These are phyloP conservation scores for Sparidentex hasta DNA, from an alignment of 2,797 vertebrate species.

Conservation along the genomic window DNA sequence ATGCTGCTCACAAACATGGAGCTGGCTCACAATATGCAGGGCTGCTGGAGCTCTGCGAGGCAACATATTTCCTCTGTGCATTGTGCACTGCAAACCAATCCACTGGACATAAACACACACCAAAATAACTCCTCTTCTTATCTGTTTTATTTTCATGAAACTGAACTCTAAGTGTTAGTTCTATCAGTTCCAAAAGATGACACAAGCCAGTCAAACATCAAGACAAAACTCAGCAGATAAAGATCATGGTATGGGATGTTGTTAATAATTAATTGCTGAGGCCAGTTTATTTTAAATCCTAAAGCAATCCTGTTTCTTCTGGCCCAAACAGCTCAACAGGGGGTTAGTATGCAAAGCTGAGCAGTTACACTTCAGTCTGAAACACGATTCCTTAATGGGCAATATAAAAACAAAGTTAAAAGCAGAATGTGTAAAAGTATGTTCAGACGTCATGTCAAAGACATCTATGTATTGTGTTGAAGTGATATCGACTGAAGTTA, in stretches of 20 bases:
- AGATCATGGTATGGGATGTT: not conserved
- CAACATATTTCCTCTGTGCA: constrained; percentile 57
- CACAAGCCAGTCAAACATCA: not conserved
- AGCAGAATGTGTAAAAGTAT: too few relatives aligned
- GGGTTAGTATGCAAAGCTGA: not conserved
- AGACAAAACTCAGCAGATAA: not conserved
- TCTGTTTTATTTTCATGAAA: not conserved
- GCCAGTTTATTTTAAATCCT: not conserved
- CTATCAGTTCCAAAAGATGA: not conserved
- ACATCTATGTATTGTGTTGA: too few relatives aligned
- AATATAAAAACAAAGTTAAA: not conserved
- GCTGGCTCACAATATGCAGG: constrained; percentile 6
- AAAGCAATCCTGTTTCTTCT: not conserved
- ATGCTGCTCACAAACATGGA: not conserved
- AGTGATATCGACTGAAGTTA: too few relatives aligned
- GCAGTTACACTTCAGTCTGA: not conserved
- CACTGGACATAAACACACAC: constrained; percentile 12
- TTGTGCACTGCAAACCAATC: constrained; percentile 34
- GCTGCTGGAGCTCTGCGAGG: constrained; percentile 2
- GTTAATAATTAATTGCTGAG: constrained; percentile 11
- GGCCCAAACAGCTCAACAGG: not conserved
- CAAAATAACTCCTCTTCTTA: constrained; percentile 13
- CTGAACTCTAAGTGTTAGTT: not conserved
- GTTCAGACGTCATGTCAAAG: too few relatives aligned
- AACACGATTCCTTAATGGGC: not conserved